phyloP scores from a whole-genome alignment of 92 coral and sea anemone species.

The Desmophyllum pertusum region DNA sequence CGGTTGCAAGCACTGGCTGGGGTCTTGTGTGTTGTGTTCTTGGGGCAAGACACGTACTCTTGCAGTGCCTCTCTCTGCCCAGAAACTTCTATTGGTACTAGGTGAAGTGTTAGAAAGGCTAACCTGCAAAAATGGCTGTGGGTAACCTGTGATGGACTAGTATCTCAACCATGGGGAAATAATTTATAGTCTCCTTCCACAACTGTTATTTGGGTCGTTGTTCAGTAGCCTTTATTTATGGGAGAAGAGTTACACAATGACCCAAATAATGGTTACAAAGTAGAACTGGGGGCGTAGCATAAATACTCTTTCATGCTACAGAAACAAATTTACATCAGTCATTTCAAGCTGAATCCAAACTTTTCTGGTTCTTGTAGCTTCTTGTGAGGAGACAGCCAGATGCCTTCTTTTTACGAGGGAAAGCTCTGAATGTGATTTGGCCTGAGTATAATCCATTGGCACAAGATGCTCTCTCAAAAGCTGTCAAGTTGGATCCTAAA shows the following conservation, averaged over 20 bases:
- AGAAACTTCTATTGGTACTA: background rate
- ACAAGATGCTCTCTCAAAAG: slow-evolving; percentile 89
- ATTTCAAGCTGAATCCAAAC: background rate
- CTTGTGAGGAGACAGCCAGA: slow-evolving; percentile 78
- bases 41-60: background rate
- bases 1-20: too few relatives aligned
- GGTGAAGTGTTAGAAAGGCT: too few relatives aligned
- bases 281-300: too few relatives aligned
- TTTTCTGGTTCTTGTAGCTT: slow-evolving; percentile 45
- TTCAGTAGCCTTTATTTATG: too few relatives aligned
- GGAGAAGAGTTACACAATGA: too few relatives aligned
- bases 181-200: too few relatives aligned
- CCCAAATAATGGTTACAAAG: too few relatives aligned
- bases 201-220: too few relatives aligned
- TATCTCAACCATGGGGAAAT: background rate
- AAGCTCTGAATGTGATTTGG: slow-evolving; percentile 88
- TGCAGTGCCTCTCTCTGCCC: background rate
- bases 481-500: slow-evolving; percentile 94
- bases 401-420: slow-evolving; percentile 92
- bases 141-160: background rate
- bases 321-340: background rate
- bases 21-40: too few relatives aligned
- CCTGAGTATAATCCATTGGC: slow-evolving; percentile 85
- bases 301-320: too few relatives aligned
- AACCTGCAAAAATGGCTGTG: background rate